A percentile compares a stretch with the other conserved stretches of the same genome.
These are phyloP conservation scores for Ceratosolen fusciceps DNA, from an alignment of 1,140 invertebrate species.

Conservation along the genomic window DNA sequence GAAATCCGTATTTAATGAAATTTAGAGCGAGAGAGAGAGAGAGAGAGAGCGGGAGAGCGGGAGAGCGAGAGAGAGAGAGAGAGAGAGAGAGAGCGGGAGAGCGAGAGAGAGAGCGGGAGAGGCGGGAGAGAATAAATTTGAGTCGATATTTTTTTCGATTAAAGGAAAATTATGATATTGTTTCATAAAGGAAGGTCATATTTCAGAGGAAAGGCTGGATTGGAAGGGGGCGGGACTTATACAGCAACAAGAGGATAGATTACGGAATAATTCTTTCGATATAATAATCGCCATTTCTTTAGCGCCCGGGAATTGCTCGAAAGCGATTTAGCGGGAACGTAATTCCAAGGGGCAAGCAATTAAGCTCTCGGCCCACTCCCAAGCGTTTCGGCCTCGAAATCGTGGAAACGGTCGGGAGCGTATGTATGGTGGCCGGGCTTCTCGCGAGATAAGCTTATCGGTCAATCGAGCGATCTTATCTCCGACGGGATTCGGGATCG, in stretches of 20 bases:
- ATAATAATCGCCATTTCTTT: not conserved
- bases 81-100: not conserved
- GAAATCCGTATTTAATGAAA: no score
- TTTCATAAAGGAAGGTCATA: not conserved
- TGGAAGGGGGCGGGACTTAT: not conserved
- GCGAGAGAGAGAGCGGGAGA: not conserved
- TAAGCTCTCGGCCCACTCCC: not conserved
- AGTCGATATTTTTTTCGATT: no score
- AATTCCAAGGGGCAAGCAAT: not conserved
- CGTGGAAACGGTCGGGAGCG: not conserved
- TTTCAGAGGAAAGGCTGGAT: not conserved
- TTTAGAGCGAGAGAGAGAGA: no score
- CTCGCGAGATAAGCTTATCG: slow-evolving; percentile 11
- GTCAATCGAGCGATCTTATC: slow-evolving; percentile 7
- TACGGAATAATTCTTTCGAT: not conserved
- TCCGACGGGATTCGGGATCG: not conserved
- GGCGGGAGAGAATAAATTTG: not conserved
- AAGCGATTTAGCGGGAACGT: not conserved
- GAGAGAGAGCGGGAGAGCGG: not conserved
- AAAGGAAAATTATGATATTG: not conserved
- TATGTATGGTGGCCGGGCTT: no score
- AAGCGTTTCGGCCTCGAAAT: slow-evolving; percentile 16
- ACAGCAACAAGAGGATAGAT: not conserved
- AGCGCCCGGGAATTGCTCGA: not conserved
- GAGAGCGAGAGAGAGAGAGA: not conserved